phyloP scores from a whole-genome alignment of 2,113 vertebrate genomes.

The Dicaeum eximium region DNA sequence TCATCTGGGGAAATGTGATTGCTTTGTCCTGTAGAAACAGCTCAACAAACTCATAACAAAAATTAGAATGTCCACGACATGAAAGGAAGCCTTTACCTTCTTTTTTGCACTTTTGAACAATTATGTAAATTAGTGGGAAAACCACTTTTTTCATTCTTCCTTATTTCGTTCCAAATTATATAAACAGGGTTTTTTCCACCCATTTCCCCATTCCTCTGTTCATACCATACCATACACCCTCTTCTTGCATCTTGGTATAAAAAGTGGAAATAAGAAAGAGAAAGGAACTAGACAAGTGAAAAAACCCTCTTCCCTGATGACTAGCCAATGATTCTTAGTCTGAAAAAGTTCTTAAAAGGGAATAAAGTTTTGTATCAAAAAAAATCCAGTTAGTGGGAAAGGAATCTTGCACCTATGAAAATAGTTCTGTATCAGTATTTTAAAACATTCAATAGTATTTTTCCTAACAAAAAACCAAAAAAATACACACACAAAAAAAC shows the following conservation, averaged over 20 bases:
- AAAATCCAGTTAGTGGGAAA: background rate
- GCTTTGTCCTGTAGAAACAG: background rate
- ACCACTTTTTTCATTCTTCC: background rate
- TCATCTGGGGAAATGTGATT: background rate
- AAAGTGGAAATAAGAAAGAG: background rate
- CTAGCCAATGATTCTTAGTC: background rate
- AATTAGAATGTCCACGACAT: background rate
- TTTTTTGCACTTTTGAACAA: background rate
- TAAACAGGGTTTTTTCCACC: fast-evolving
- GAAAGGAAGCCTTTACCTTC: background rate
- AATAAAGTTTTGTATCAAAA: background rate
- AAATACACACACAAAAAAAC: background rate
- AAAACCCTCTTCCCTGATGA: background rate
- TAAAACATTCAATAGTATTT: background rate
- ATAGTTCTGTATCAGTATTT: background rate
- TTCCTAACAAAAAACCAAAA: background rate
- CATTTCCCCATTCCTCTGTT: background rate
- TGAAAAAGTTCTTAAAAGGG: background rate
- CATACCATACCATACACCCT: background rate
- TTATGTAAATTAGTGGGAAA: background rate
- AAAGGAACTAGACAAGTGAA: background rate
- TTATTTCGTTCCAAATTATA: background rate
- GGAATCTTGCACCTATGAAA: background rate
- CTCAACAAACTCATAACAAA: background rate
- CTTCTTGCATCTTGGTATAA: background rate